Conservation (phyloP, 2,888 invertebrate species). For the Acanthosoma haemorrhoidale region DNA sequence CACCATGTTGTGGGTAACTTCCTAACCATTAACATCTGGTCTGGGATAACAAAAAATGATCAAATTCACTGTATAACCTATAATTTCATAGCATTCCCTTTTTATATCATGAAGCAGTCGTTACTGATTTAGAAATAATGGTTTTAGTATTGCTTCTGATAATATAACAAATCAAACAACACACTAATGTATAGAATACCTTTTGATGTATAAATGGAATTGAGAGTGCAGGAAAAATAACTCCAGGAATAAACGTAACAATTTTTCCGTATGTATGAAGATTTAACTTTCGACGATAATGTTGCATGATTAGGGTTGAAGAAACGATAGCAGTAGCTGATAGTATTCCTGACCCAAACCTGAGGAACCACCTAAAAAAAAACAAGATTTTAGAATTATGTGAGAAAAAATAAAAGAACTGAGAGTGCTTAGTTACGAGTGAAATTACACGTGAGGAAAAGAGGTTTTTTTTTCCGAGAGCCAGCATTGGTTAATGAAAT, state of each 20-base stretch:
- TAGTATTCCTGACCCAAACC: constrained; percentile 52
- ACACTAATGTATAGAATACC: constrained; percentile 46
- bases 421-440: too few species aligned
- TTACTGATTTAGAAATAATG: too few species aligned
- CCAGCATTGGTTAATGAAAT: too few species aligned
- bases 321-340: constrained; percentile 52
- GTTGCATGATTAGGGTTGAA: constrained; percentile 57
- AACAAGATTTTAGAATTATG: background rate
- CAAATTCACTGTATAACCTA: too few species aligned
- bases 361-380: constrained; percentile 51
- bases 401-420: too few species aligned
- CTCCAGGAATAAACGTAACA: constrained; percentile 58
- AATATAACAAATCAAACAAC: background rate
- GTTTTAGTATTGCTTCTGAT: background rate
- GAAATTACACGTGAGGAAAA: too few species aligned
- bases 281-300: constrained; percentile 58
- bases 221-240: constrained; percentile 55
- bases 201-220: constrained; percentile 54
- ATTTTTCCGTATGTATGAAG: constrained; percentile 55
- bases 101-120: background rate
- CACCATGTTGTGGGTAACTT: too few species aligned
- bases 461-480: too few species aligned
- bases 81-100: background rate
- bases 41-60: too few species aligned
- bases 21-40: too few species aligned